Percentiles rank a stretch among this genome's conserved stretches.
Evolutionary conservation across 2,888 invertebrate species (phyloP).

Genomic region (Andricus curvator): DNA sequence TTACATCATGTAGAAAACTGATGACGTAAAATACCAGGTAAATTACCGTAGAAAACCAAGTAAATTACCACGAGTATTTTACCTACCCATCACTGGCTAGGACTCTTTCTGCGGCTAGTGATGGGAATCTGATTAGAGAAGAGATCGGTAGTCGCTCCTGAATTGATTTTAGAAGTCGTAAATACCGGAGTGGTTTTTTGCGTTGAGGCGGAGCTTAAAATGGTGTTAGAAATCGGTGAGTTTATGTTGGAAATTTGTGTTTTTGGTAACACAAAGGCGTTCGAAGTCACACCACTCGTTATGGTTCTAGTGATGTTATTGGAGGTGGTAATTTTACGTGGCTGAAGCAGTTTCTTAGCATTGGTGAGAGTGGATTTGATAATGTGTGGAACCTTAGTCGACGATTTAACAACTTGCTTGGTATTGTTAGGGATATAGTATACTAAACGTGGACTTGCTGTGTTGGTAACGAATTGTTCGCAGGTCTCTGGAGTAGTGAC

Average conservation of each 20-base stretch:
- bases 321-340: constrained; percentile 57
- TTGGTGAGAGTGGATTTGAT: constrained; percentile 60
- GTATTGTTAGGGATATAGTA: not conserved
- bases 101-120: not conserved
- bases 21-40: too few species aligned
- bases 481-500: not conserved
- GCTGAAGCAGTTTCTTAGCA: constrained; percentile 65
- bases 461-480: not conserved
- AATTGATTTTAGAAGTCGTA: constrained; percentile 62
- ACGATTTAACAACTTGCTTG: not conserved
- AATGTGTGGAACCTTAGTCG: too few species aligned
- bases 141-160: constrained; percentile 43
- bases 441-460: not conserved
- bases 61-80: too few species aligned
- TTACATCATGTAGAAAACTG: too few species aligned
- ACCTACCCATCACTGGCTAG: too few species aligned
- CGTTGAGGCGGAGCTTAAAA: not conserved
- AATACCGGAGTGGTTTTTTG: constrained; percentile 52
- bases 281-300: constrained; percentile 55
- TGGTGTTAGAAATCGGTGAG: constrained; percentile 59
- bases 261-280: constrained; percentile 70
- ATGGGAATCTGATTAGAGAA: not conserved
- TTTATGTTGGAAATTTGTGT: constrained; percentile 47
- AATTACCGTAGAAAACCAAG: too few species aligned
- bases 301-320: constrained; percentile 52